These are phyloP conservation scores for Suillia variegata DNA, from an alignment of 2,888 invertebrate species.

Conservation along the genomic window DNA sequence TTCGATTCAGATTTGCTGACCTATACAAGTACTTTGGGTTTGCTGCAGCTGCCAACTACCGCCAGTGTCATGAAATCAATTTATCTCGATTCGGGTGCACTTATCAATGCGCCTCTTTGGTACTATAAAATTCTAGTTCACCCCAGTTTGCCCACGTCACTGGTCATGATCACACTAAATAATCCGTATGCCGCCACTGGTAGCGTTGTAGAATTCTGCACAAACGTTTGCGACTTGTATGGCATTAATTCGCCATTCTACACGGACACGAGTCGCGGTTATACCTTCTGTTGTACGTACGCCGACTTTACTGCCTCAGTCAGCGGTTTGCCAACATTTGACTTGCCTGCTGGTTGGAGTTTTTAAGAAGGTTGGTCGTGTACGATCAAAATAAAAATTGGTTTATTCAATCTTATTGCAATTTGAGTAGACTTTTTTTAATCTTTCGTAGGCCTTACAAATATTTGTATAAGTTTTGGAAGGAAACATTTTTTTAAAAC, in stretches of 20 bases:
- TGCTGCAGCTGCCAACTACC: constrained; percentile 58
- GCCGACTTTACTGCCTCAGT: not conserved
- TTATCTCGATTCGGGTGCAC: constrained; percentile 48
- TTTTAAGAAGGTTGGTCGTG: no score
- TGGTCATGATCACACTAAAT: constrained; percentile 64
- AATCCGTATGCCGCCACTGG: constrained; percentile 55
- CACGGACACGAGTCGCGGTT: constrained; percentile 33
- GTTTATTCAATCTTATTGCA: no score
- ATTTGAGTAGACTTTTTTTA: no score
- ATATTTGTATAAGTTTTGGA: no score
- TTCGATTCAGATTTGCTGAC: constrained; percentile 56
- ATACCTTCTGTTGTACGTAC: constrained; percentile 40
- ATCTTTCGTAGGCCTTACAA: no score
- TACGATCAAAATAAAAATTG: no score
- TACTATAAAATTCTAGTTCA: constrained; percentile 63
- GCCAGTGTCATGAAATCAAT: constrained; percentile 45
- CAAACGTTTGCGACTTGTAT: constrained; percentile 35
- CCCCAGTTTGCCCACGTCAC: constrained; percentile 52
- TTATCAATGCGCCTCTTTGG: constrained; percentile 61
- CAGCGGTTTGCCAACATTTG: not conserved
- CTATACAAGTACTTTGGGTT: constrained; percentile 61
- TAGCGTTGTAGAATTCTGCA: constrained; percentile 35
- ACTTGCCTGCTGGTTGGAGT: constrained; percentile 18
- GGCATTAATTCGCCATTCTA: constrained; percentile 30
- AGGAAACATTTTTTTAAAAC: no score